Conservation (phyloP, 1,140 invertebrate species). For the Drosophila bifasciata region DNA sequence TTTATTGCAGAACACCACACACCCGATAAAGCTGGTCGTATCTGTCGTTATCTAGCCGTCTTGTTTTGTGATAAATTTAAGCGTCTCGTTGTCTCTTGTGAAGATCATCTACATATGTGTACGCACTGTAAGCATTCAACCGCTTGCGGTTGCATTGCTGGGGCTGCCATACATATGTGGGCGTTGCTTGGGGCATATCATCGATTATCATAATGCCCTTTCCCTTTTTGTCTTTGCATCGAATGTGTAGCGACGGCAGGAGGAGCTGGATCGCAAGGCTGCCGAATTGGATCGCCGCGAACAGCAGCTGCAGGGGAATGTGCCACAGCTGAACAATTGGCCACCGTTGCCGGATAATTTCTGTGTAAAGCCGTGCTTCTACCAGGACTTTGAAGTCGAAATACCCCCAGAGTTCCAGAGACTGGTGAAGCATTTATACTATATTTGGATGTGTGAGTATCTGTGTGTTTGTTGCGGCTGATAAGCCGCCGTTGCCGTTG, state of each 20-base stretch:
- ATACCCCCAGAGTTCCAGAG: constrained; percentile 99
- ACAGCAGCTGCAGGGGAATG: constrained; percentile 91
- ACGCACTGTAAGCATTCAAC: constrained; percentile 3
- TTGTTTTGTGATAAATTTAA: no score
- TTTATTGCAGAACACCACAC: no score
- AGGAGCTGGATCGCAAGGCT: constrained; percentile 94
- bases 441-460: constrained; percentile 98
- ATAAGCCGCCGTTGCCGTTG: constrained; percentile 33
- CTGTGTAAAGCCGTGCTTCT: constrained; percentile 98
- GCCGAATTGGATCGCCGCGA: constrained; percentile 94
- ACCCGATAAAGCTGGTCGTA: no score
- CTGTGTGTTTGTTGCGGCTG: constrained; percentile 6
- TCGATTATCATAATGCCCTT: constrained; percentile 2
- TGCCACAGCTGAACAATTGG: constrained; percentile 97
- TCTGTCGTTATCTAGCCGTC: no score
- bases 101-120: not conserved
- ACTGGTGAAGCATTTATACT: constrained; percentile 96
- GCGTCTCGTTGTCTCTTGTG: not conserved
- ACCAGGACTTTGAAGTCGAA: constrained; percentile 99
- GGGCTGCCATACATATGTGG: constrained; percentile 32
- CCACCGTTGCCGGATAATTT: constrained; percentile 96
- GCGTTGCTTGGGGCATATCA: not conserved
- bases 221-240: no score
- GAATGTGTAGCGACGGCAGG: constrained; percentile 89
- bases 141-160: constrained; percentile 41